Evolutionary conservation across 2,113 vertebrate genomes (phyloP).

Genomic region (Cyanoramphus novaezelandiae): DNA sequence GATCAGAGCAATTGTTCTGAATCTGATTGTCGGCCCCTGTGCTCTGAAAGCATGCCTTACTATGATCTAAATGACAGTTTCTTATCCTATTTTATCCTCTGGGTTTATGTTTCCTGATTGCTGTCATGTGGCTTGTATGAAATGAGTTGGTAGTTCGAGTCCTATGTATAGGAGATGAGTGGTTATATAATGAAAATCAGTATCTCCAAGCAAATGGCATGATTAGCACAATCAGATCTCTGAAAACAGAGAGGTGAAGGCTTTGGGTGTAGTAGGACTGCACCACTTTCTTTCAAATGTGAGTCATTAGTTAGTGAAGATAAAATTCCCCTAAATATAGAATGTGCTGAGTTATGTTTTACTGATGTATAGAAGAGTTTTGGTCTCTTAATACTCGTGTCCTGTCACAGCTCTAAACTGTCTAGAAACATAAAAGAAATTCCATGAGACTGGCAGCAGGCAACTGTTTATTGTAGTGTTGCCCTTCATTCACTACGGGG

Average conservation of each 20-base stretch:
- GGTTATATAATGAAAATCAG: neutral
- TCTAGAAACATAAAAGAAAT: neutral
- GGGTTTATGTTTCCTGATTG: neutral
- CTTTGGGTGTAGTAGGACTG: neutral
- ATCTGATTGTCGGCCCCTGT: neutral
- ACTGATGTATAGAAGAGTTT: neutral
- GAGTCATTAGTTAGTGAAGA: neutral
- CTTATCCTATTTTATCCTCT: neutral
- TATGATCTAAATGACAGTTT: neutral
- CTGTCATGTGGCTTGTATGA: neutral
- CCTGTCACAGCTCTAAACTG: neutral
- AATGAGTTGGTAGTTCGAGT: neutral
- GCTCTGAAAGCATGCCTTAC: neutral
- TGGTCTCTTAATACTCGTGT: fast-evolving
- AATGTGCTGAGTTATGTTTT: neutral
- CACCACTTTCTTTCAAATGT: neutral
- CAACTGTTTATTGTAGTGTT: neutral
- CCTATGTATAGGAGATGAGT: neutral
- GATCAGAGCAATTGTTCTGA: neutral
- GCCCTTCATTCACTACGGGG: neutral
- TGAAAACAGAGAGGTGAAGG: neutral
- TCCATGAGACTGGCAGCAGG: neutral
- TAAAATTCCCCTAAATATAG: neutral
- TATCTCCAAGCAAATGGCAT: neutral
- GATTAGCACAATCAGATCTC: neutral